A percentile compares a stretch with the other conserved stretches of the same genome.
Conservation (phyloP, 2,113 vertebrate genomes). For the Colossoma macropomum region DNA sequence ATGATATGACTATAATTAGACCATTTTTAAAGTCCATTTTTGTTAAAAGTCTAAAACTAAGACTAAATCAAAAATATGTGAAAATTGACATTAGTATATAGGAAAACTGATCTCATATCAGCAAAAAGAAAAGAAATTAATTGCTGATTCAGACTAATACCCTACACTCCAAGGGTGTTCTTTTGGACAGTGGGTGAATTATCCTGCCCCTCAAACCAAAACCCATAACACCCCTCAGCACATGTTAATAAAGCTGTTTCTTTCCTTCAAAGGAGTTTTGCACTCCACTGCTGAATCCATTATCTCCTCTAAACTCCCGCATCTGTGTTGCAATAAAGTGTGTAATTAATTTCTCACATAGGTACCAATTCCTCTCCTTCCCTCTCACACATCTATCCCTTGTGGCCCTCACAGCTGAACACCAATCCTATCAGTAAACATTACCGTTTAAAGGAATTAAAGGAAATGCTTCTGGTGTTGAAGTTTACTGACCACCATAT, state of each 20-base stretch:
- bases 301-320: constrained; percentile 26
- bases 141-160: not conserved
- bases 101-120: not conserved
- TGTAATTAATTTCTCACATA: constrained; percentile 49
- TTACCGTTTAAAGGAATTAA: not conserved
- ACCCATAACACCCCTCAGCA: constrained; percentile 18
- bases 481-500: not conserved
- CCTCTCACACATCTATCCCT: constrained; percentile 15
- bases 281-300: constrained; percentile 28
- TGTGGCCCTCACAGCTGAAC: not conserved
- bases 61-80: no score
- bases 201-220: not conserved
- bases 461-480: not conserved
- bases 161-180: not conserved
- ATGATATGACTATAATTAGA: not conserved
- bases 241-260: constrained; percentile 40
- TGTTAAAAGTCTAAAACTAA: no score
- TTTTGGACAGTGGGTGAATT: not conserved
- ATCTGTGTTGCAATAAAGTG: constrained; percentile 47
- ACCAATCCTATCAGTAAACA: constrained; percentile 26
- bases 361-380: constrained; percentile 27
- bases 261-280: constrained; percentile 9
- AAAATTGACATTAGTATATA: not conserved
- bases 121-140: not conserved
- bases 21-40: no score